Evolutionary conservation across 1,140 invertebrate genomes (phyloP), one percentile per base, ranked within the genome.

Genomic region (Bacillus rossius): DNA sequence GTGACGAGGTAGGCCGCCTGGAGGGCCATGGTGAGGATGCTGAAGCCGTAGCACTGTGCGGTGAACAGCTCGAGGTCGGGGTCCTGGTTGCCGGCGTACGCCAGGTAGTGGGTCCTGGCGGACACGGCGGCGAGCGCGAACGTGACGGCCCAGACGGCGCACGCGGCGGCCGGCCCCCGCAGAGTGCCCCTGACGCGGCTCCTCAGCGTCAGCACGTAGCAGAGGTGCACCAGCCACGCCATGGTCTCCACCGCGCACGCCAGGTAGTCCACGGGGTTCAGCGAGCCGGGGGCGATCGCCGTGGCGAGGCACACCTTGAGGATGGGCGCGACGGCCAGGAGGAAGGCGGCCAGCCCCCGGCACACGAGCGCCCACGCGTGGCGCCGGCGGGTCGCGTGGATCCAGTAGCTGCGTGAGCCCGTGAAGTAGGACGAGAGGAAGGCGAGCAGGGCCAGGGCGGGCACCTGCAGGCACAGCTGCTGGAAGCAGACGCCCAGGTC

Each of bases 401-500:
- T 14, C 19, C 37, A 50, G 43, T 77, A 72, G 29, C 71, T 74
- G 61, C 82, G 81, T 64, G 79, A 79, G 17, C 88, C 89, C 60
- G 86, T 82, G 71, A 88, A 87, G 75, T 86, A 94, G 1, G 85
- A 82, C 26, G 90, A 92, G 47, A 81, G 69, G 20, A 87, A 75
- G 7, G 87, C 84, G 59, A 93, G 77, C 19, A 91, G 71, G 42
- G 80, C 77, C 60, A 87, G 81, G 29, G 84, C 69, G 22, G 90
- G 89, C 56, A 89, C 78, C 8, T 57, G 55, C 1, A 57, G 55
- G 62, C 81, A 84, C 41, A 91, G 69, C 68, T 89, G 81, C 71
- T 92, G 88, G 69, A 93, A 93, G 71, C 92, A 94, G 43, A 84
- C 73, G 61, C 88, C 83, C 64, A 93, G 78, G 72, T 92, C 87